phyloP scores from a whole-genome alignment of 2,797 vertebrate species.

The Lophius americanus region DNA sequence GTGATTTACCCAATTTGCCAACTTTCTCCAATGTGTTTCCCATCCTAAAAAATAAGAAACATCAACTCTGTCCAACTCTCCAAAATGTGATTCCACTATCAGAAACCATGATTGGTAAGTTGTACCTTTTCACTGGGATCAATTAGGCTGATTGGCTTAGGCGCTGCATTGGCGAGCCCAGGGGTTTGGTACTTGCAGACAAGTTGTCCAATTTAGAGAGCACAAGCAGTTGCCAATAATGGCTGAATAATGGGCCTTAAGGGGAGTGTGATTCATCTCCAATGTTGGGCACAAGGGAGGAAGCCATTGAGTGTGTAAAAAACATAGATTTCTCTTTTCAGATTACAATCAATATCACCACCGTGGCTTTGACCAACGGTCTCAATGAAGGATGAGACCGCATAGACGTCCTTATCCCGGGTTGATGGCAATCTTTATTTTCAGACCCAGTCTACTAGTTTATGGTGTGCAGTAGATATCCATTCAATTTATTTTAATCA shows the following conservation, averaged over 20 bases:
- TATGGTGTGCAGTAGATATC: slow-evolving; percentile 9
- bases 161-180: slow-evolving; percentile 69
- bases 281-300: slow-evolving; percentile 62
- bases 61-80: slow-evolving; percentile 21
- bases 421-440: slow-evolving; percentile 62
- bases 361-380: slow-evolving; percentile 64
- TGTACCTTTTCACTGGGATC: slow-evolving; percentile 69
- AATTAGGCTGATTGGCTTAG: slow-evolving; percentile 78
- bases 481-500: too few species aligned
- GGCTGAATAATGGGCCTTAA: slow-evolving; percentile 79
- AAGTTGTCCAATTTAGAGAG: slow-evolving; percentile 82
- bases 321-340: slow-evolving; percentile 75
- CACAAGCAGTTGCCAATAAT: slow-evolving; percentile 79
- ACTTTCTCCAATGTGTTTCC: not conserved
- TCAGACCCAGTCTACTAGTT: slow-evolving; percentile 22
- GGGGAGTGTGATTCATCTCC: slow-evolving; percentile 72
- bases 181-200: slow-evolving; percentile 75
- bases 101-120: slow-evolving; percentile 54
- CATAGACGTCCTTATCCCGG: slow-evolving; percentile 61
- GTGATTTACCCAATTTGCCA: slow-evolving; percentile 19
- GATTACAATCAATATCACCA: slow-evolving; percentile 71
- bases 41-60: slow-evolving; percentile 9
- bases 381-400: slow-evolving; percentile 62
- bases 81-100: slow-evolving; percentile 41
- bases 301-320: slow-evolving; percentile 66